Evolutionary conservation across 2,797 vertebrate genomes (phyloP), one percentile per base, ranked within the genome.

Genomic region (Diplodus sargus): DNA sequence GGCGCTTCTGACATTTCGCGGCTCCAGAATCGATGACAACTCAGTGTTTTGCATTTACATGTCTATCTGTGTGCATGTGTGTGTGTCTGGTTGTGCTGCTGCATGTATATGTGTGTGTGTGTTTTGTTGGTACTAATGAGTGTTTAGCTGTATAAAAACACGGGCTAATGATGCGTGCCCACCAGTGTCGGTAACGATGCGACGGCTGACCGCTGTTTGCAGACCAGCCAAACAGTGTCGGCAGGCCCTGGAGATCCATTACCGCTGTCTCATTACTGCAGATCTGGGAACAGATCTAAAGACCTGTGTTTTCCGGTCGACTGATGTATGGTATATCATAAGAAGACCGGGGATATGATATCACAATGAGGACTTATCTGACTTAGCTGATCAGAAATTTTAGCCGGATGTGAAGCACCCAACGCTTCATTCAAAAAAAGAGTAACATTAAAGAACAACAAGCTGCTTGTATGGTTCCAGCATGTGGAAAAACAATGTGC

Each of bases 121-220:
- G 30, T 53, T 85, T 74, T 85, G 82, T 69, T 59, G 54, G 52
- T 18, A 12, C 86, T 92, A 94, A 92, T 89, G 85, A 88, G 79
- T 74, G 84, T 88, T 91, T 84, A 91, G 85, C 82, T 39, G 79
- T 78, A 81, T 79, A 84, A 82, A 85, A 81, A 88, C 84, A 76
- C 43, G 1, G 74, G 64, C 85, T 92, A 94, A 93, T 86, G 90
- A 93, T 87, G 90, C 76, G 5, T 86, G 79, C 42, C 79, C 87
- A 76, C 60, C 79, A 76, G 70, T 76, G 68, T 77, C 17, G 30
- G 64, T 72, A 79, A 79, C 59, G 43, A 78, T 68, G 80, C 49
- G 83, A 68, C 2, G 70, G 72, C 69, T 78, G 81, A 78, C 73
- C 77, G 59, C 75, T 63, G 85, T 77, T 82, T 74, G 67, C 78